Evolutionary conservation across 92 coral and sea anemone genomes (phyloP).

Genomic region (Zoanthus solanderi): DNA sequence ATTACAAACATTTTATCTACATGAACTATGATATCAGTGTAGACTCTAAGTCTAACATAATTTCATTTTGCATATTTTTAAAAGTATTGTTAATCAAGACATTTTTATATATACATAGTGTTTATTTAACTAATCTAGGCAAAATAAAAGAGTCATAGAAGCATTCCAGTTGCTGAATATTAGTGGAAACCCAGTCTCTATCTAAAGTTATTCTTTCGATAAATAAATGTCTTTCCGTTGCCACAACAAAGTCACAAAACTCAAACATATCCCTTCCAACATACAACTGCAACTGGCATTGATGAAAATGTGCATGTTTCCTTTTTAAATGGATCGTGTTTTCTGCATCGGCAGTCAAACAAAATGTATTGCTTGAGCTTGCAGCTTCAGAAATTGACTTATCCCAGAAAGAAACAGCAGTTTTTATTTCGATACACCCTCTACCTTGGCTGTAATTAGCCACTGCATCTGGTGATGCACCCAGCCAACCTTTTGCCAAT

Average conservation of each 20-base stretch:
- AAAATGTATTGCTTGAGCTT: slow-evolving; percentile 36
- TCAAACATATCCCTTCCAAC: slow-evolving; percentile 22
- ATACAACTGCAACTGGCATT: slow-evolving; percentile 30
- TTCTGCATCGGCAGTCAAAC: slow-evolving; percentile 50
- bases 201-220: slow-evolving; percentile 23
- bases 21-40: not conserved
- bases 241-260: slow-evolving; percentile 38
- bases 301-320: slow-evolving; percentile 46
- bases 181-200: slow-evolving; percentile 34
- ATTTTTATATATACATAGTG: not conserved
- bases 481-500: slow-evolving; percentile 38
- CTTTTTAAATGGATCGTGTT: slow-evolving; percentile 39
- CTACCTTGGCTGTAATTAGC: not conserved
- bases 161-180: slow-evolving; percentile 32
- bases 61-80: not conserved
- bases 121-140: slow-evolving; percentile 15
- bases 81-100: not conserved
- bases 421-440: not conserved
- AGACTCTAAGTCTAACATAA: slow-evolving; percentile 12
- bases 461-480: no score
- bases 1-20: slow-evolving; percentile 1
- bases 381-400: slow-evolving; percentile 20
- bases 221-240: slow-evolving; percentile 23
- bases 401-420: slow-evolving; percentile 20
- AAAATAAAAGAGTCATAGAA: slow-evolving; percentile 41